These are phyloP conservation scores for Ctena decussata DNA, from an alignment of 2,888 invertebrate species.

Conservation along the genomic window DNA sequence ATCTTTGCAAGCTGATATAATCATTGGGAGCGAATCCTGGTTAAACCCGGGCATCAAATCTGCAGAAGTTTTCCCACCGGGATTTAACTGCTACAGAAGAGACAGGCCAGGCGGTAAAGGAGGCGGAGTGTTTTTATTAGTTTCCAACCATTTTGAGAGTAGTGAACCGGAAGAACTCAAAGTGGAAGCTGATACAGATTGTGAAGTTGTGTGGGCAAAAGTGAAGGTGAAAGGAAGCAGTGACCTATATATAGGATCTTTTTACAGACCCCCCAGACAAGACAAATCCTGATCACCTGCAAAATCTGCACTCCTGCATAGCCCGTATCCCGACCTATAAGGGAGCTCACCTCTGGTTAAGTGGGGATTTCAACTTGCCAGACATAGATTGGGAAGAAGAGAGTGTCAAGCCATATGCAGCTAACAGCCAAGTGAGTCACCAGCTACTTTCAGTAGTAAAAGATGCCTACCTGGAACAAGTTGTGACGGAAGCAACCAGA, in stretches of 20 bases:
- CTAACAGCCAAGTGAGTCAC: neutral
- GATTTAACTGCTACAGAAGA: slow-evolving; percentile 3
- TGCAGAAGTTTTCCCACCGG: neutral
- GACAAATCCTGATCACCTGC: slow-evolving; percentile 3
- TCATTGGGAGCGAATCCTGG: slow-evolving; percentile 32
- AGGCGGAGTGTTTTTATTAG: neutral
- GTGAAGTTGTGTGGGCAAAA: slow-evolving; percentile 6
- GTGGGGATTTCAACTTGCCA: slow-evolving; percentile 35
- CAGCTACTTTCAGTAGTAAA: slow-evolving; percentile 20
- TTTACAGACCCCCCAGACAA: slow-evolving; percentile 18
- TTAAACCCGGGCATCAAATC: neutral
- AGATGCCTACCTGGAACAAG: slow-evolving; percentile 28
- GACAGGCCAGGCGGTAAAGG: slow-evolving; percentile 1
- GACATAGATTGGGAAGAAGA: slow-evolving; percentile 34
- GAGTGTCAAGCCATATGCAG: slow-evolving; percentile 7
- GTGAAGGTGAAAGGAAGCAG: slow-evolving; percentile 11
- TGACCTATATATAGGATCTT: slow-evolving; percentile 15
- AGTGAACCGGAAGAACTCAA: slow-evolving; percentile 5
- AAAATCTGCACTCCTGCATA: neutral
- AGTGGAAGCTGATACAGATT: neutral
- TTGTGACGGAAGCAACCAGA: slow-evolving; percentile 22
- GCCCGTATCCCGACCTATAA: neutral
- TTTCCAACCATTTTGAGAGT: slow-evolving; percentile 13
- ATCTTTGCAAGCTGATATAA: slow-evolving; percentile 13
- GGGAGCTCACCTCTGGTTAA: slow-evolving; percentile 30